These are phyloP conservation scores for Carassius carassius DNA, from an alignment of 2,113 vertebrate species.

Conservation along the genomic window DNA sequence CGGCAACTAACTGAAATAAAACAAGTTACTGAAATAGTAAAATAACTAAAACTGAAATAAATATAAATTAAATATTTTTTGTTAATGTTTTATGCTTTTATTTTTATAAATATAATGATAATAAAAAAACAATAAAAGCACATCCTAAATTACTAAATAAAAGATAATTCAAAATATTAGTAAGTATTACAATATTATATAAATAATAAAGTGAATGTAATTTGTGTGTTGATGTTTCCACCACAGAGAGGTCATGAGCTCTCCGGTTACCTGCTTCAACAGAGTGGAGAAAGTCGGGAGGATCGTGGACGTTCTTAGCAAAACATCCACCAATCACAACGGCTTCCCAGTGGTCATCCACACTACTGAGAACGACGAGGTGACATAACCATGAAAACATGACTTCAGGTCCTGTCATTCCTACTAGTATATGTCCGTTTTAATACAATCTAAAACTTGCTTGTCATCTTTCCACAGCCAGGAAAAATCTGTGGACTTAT, in stretches of 20 bases:
- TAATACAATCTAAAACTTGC: background rate
- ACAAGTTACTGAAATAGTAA: background rate
- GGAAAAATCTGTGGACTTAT: slow-evolving; percentile 89
- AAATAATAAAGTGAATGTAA: too few species aligned
- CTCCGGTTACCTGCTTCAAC: slow-evolving; percentile 89
- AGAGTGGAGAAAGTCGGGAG: slow-evolving; percentile 88
- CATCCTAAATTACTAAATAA: background rate
- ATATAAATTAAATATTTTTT: background rate
- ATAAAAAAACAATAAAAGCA: background rate
- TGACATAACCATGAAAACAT: slow-evolving; percentile 49
- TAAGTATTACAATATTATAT: background rate
- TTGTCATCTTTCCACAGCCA: slow-evolving; percentile 68
- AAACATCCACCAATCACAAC: slow-evolving; percentile 89
- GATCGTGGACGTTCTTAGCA: slow-evolving; percentile 90
- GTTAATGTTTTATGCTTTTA: too few species aligned
- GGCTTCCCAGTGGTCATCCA: slow-evolving; percentile 91
- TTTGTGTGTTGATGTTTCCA: background rate
- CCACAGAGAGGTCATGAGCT: slow-evolving; percentile 92
- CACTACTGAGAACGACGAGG: slow-evolving; percentile 72
- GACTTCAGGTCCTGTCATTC: background rate
- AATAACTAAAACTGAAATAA: background rate
- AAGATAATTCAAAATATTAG: background rate
- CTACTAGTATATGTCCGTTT: background rate
- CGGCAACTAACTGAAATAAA: background rate
- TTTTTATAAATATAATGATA: background rate